Percentiles rank a stretch among this genome's conserved stretches.
Conservation (phyloP, 2,888 invertebrate species). For the Habrosyne pyritoides region DNA sequence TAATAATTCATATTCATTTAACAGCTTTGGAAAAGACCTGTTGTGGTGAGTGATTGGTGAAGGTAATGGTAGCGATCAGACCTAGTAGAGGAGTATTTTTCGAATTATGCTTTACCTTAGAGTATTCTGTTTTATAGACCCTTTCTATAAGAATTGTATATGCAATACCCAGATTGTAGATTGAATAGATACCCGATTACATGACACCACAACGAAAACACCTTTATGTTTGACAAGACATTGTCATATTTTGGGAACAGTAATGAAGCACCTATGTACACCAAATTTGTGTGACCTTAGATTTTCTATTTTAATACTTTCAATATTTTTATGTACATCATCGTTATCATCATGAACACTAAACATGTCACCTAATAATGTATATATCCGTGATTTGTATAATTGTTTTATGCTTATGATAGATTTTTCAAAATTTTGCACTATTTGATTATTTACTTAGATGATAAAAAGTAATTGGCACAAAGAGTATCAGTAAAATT, state of each 20-base stretch:
- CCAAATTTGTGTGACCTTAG: neutral
- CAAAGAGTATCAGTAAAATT: neutral
- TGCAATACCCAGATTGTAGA: constrained; percentile 37
- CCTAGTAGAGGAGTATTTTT: constrained; percentile 65
- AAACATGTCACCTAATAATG: neutral
- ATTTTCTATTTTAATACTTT: constrained; percentile 8
- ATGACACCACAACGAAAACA: constrained; percentile 46
- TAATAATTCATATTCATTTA: constrained; percentile 70
- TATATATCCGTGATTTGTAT: neutral
- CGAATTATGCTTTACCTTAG: constrained; percentile 65
- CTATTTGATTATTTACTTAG: neutral
- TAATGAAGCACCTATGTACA: constrained; percentile 11
- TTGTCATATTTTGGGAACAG: neutral
- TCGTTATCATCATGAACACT: constrained; percentile 4
- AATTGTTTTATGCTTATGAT: neutral
- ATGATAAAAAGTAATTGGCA: neutral
- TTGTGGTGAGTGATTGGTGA: constrained; percentile 78
- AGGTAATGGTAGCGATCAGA: constrained; percentile 72
- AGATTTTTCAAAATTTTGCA: neutral
- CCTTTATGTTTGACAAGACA: constrained; percentile 20
- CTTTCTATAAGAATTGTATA: constrained; percentile 43
- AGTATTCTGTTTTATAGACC: constrained; percentile 51
- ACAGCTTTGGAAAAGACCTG: constrained; percentile 83
- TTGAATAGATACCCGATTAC: constrained; percentile 41
- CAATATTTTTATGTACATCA: neutral